Percentiles rank a stretch among this genome's conserved stretches.
Evolutionary conservation across 2,888 invertebrate species (phyloP).

Genomic region (Hesperia comma): DNA sequence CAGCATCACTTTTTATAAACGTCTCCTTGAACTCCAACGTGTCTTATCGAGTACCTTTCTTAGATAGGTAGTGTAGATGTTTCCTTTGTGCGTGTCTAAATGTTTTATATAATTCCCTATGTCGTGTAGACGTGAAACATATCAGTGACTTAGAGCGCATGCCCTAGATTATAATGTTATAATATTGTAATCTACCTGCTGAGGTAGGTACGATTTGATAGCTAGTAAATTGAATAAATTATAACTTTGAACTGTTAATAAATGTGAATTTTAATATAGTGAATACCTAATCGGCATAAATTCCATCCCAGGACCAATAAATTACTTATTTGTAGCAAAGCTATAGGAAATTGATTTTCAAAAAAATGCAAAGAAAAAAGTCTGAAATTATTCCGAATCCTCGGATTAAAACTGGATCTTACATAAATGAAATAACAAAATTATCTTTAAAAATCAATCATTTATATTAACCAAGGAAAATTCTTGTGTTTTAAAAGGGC

Average conservation of each 20-base stretch:
- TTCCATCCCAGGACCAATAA: conserved; percentile 36
- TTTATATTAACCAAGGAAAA: no score
- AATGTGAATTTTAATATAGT: conserved; percentile 16
- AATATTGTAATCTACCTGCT: conserved; percentile 10
- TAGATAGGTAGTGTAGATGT: conserved; percentile 65
- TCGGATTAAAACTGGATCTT: not conserved
- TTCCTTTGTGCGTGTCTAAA: conserved; percentile 51
- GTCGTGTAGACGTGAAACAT: conserved; percentile 45
- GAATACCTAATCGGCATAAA: conserved; percentile 23
- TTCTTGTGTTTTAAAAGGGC: no score
- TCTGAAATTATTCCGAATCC: conserved; percentile 14
- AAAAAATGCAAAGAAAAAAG: not conserved
- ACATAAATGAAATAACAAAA: no score
- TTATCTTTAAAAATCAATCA: no score
- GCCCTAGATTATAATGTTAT: conserved; percentile 22
- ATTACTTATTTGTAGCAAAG: conserved; percentile 12
- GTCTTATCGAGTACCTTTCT: conserved; percentile 79
- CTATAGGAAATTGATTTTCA: not conserved
- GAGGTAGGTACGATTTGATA: conserved; percentile 10
- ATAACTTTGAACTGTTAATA: conserved; percentile 13
- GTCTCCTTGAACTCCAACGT: conserved; percentile 67
- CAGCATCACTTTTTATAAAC: conserved; percentile 66
- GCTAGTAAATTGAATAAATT: conserved; percentile 9
- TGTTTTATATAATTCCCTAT: conserved; percentile 33
- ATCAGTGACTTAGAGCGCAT: conserved; percentile 44